Evolutionary conservation across 2,113 vertebrate species (phyloP).

Genomic region (Octodon degus): DNA sequence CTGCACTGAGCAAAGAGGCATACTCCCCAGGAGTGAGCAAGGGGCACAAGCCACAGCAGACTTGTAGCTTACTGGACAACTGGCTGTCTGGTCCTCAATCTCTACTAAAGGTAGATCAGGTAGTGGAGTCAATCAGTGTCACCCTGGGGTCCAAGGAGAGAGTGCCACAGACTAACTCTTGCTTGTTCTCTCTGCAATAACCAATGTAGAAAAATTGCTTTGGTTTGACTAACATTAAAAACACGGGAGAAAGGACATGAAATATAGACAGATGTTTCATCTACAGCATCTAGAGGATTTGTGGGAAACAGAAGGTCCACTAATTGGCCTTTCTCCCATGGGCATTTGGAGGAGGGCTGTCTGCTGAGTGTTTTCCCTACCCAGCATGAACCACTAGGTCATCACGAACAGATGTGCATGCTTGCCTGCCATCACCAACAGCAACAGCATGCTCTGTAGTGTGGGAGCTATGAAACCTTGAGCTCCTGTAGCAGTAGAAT

Average conservation of each 20-base stretch:
- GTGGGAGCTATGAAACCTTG: not conserved
- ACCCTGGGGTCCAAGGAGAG: not conserved
- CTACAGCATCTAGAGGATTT: slow-evolving; percentile 1
- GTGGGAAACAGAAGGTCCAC: slow-evolving; percentile 36
- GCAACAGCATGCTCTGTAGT: not conserved
- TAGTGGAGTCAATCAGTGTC: not conserved
- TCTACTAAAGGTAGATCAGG: not conserved
- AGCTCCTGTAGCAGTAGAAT: not conserved
- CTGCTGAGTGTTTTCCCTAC: not conserved
- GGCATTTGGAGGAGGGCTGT: not conserved
- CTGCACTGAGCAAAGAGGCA: not conserved
- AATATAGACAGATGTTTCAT: slow-evolving; percentile 40
- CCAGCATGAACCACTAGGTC: not conserved
- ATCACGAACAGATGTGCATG: not conserved
- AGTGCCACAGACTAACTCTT: not conserved
- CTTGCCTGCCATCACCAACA: not conserved
- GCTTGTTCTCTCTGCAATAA: not conserved
- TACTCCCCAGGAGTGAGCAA: not conserved
- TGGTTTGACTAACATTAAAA: slow-evolving; percentile 21
- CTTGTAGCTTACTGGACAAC: not conserved
- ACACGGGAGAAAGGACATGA: not conserved
- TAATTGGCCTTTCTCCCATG: not conserved
- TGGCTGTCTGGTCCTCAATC: not conserved
- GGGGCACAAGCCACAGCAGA: not conserved
- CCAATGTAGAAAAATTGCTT: not conserved